These are phyloP conservation scores for Enteromius anoplus DNA, from an alignment of 2,797 vertebrate species.

Conservation along the genomic window DNA sequence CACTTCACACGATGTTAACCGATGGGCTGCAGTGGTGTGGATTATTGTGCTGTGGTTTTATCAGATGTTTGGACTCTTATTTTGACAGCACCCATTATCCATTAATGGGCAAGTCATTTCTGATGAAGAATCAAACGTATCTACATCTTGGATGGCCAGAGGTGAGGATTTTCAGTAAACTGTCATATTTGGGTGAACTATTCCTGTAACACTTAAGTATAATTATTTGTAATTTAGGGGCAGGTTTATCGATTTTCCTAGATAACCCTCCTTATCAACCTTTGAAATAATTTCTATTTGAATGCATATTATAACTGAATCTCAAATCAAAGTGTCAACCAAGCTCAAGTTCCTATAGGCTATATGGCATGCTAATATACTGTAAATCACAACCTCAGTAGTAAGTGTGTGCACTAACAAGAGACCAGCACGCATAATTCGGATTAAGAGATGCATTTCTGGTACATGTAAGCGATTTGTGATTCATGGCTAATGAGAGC, in stretches of 20 bases:
- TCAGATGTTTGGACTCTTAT: too few species aligned
- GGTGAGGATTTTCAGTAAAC: neutral
- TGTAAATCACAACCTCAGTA: neutral
- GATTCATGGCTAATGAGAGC: conserved; percentile 42
- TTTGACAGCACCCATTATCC: too few species aligned
- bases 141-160: neutral
- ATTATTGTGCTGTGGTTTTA: too few species aligned
- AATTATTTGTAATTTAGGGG: neutral
- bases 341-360: neutral
- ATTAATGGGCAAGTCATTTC: too few species aligned
- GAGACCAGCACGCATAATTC: neutral
- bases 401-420: neutral
- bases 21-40: too few species aligned
- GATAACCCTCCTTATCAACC: neutral
- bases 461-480: conserved; percentile 1
- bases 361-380: neutral
- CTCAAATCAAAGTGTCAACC: neutral
- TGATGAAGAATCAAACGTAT: neutral
- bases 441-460: conserved; percentile 3
- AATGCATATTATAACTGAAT: neutral
- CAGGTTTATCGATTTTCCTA: neutral
- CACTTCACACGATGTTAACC: neutral
- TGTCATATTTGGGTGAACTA: neutral
- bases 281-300: neutral
- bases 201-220: neutral